Percentiles rank a stretch among this genome's conserved stretches.
These are phyloP conservation scores for Leptinotarsa rubiginosa DNA, from an alignment of 2,888 invertebrate species.

Conservation along the genomic window DNA sequence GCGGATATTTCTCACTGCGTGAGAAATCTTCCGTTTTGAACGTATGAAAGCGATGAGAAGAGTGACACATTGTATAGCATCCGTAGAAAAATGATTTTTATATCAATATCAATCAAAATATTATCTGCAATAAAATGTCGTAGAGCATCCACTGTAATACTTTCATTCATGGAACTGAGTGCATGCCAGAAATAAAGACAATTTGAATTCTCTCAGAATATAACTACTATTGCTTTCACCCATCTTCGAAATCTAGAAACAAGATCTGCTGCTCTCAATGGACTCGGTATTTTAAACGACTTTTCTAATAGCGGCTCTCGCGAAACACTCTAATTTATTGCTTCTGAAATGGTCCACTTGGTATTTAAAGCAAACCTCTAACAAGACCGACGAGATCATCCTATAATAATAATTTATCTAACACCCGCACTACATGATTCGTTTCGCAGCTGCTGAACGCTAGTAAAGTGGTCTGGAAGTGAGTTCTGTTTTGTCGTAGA, in stretches of 20 bases:
- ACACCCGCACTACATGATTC: constrained; percentile 39
- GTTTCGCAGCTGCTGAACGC: constrained; percentile 48
- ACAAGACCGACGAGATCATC: constrained; percentile 23
- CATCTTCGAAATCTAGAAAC: background rate
- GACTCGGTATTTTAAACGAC: background rate
- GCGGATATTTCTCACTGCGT: too few species aligned
- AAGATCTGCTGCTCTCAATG: background rate
- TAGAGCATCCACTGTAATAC: too few species aligned
- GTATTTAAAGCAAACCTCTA: constrained; percentile 14
- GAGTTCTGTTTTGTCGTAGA: constrained; percentile 25
- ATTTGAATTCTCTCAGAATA: background rate
- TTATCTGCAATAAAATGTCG: too few species aligned
- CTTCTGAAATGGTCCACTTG: constrained; percentile 16
- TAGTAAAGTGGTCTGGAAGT: constrained; percentile 34
- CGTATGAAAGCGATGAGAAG: too few species aligned
- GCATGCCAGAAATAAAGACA: background rate
- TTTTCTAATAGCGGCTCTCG: background rate
- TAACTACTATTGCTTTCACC: background rate
- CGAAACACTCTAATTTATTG: background rate
- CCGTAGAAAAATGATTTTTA: too few species aligned
- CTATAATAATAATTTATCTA: constrained; percentile 23
- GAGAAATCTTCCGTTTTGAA: too few species aligned
- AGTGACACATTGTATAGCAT: too few species aligned
- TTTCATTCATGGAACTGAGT: too few species aligned
- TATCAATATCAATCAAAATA: too few species aligned